Evolutionary conservation across 2,797 vertebrate genomes (phyloP), one percentile per base, ranked within the genome.

Genomic region (Poeciliopsis gracilis): DNA sequence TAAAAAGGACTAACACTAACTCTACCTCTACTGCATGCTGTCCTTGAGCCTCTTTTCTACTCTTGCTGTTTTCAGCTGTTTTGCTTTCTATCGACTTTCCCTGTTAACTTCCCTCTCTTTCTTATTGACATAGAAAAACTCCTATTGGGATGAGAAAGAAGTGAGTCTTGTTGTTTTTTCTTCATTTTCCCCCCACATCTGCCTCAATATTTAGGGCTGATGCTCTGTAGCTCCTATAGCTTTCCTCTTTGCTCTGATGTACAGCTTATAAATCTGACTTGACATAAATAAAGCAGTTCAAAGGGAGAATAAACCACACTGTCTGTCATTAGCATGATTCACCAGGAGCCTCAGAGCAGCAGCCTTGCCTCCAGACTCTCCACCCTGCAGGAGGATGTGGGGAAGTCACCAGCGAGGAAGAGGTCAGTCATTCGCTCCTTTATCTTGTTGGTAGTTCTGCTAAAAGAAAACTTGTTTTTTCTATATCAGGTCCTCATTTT

Each of bases 401-500:
- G 97, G 66, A 99, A 98, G 84, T 99, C 98, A 0, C 98, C 98
- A 16, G 96, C 97, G 45, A 96, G 98, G 82, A 99, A 98, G 81
- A 97, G 98, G 98, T 98, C 81, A 80, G 88, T 83, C 0, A 1
- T n/a, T 71, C 5, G 4, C 53, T 71, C 45, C 73, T 75, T 38
- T 23, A 6, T 1, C 11, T 47, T 71, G 30, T 6, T 30, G 3
- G 2, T 12, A 33, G 25, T 53, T 9, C 28, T 23, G 9, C n/a
- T 36, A 25, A 55, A 53, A 38, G 20, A 25, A 16, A 23, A 46
- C 38, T 61, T 20, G 23, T 43, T 55, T 59, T 12, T 41, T n/a
- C 36, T 45, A 13, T 16, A 12, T 13, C 15, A 30, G 73, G 23
- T 74, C 51, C 7, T 73, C 36, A 28, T 61, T 61, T 15, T 61